Base-by-base conservation (phyloP, 1,140 invertebrate species). In the Euschistus heros region DNA sequence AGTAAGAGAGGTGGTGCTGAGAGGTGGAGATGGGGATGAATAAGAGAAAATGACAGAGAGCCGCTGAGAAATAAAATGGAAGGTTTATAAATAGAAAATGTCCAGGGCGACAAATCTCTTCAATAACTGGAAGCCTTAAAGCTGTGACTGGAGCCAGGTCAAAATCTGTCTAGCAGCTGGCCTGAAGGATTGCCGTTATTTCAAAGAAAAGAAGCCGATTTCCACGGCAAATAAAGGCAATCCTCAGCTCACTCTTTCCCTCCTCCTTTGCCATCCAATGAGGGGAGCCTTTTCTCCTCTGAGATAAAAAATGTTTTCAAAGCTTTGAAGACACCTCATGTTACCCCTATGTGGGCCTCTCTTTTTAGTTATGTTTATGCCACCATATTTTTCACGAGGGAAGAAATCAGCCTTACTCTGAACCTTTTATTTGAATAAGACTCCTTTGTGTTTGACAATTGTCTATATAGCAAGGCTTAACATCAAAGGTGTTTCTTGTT, bases 241-340 rank as follows among this genome's bases (percentile, higher is more conserved):
- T 50, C n/a, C 47, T 50, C 47, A 20, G 47, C n/a, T 50, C 22
- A 20, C n/a, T 18, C n/a, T 50, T 14, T 50, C n/a, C 6, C n/a
- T 6, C 47, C 47, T 50, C 47, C 47, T 22, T 50, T 50, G 47
- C n/a, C 33, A 37, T 37, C 33, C 33, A 37, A 37, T 37, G 33
- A 37, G 8, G 33, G 33, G 33, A 37, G 33, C 33, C 33, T 37
- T 37, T 37, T 37, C 33, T 37, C 13, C 5, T 18, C 1, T 14
- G 22, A 22, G 47, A 50, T 50, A 50, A 50, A 50, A 22, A 50
- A 50, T 50, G 47, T 50, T 50, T 50, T 50, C 47, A 50, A 50
- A 50, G 47, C 47, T 50, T 50, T 50, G 22, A 18, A 50, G 47
- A 22, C 47, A 20, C 47, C 47, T 20, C 22, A 22, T 20, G 47